A percentile compares a stretch with the other conserved stretches of the same genome.
Evolutionary conservation across 2,888 invertebrate species (phyloP).

Genomic region (Entomobrya multifasciata): DNA sequence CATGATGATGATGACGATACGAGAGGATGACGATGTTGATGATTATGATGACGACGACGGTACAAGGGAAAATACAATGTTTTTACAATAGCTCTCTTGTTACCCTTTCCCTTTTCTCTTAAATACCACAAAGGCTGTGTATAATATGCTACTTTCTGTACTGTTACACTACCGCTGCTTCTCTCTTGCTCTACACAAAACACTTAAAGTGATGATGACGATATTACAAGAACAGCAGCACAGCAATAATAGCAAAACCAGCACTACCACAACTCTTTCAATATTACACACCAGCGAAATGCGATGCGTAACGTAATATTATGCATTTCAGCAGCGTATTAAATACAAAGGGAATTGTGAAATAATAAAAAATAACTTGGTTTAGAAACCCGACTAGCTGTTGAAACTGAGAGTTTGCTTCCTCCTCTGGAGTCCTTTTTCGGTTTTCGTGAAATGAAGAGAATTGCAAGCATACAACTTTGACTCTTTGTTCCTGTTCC

Average conservation of each 20-base stretch:
- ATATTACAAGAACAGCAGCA: neutral
- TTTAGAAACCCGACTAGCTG: neutral
- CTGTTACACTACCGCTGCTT: too few relatives aligned
- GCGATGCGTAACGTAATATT: neutral
- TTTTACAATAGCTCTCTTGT: slow-evolving; percentile 32
- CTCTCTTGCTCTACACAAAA: too few relatives aligned
- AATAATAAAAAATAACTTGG: slow-evolving; percentile 26
- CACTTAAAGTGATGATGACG: slow-evolving; percentile 13
- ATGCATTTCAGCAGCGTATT: neutral
- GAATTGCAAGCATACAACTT: slow-evolving; percentile 32
- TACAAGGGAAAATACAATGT: neutral
- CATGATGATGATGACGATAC: slow-evolving; percentile 20
- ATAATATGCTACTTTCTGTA: neutral
- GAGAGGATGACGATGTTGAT: too few relatives aligned
- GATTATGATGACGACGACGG: neutral
- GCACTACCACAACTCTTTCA: slow-evolving; percentile 10
- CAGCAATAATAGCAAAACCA: neutral
- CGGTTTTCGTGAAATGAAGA: neutral
- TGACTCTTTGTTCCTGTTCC: slow-evolving; percentile 43
- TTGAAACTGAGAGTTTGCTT: neutral
- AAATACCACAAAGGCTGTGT: neutral
- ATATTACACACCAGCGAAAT: neutral
- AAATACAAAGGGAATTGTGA: neutral
- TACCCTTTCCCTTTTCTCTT: neutral
- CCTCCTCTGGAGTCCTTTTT: neutral